Evolutionary conservation across 2,888 invertebrate genomes (phyloP).

Genomic region (Perdita meconis): DNA sequence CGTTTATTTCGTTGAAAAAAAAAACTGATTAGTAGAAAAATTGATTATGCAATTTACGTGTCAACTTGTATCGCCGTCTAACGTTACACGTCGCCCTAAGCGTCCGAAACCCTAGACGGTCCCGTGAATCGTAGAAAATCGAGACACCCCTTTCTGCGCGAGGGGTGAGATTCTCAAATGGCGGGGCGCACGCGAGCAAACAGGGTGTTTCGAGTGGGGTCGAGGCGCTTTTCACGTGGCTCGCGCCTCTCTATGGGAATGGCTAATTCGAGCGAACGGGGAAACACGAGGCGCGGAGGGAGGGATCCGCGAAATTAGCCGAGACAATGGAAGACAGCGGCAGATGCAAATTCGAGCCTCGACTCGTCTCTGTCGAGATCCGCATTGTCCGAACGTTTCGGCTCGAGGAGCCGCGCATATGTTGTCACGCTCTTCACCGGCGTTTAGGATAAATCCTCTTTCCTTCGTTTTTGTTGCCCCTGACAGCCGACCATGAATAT

Average conservation of each 20-base stretch:
- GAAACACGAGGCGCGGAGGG: constrained; percentile 61
- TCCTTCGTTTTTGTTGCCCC: constrained; percentile 12
- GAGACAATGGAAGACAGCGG: constrained; percentile 79
- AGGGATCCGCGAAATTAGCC: constrained; percentile 82
- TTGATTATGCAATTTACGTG: too few relatives aligned
- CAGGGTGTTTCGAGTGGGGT: constrained; percentile 60
- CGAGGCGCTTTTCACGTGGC: constrained; percentile 38
- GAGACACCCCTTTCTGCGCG: constrained; percentile 55
- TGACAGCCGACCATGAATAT: constrained; percentile 44
- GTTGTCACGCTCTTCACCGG: constrained; percentile 32
- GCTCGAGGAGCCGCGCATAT: constrained; percentile 74
- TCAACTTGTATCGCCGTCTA: constrained; percentile 32
- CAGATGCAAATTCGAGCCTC: constrained; percentile 82
- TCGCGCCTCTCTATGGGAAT: constrained; percentile 73
- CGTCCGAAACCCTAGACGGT: constrained; percentile 44
- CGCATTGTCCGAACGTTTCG: constrained; percentile 76
- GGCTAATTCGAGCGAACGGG: constrained; percentile 72
- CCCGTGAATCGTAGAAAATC: constrained; percentile 55
- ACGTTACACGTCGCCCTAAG: constrained; percentile 50
- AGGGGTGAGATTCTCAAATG: constrained; percentile 39
- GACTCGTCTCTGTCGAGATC: constrained; percentile 70
- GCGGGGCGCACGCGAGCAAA: constrained; percentile 35
- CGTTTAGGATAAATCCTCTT: constrained; percentile 46
- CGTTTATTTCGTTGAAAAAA: too few relatives aligned
- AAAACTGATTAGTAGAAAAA: too few relatives aligned